phyloP scores from a whole-genome alignment of 2,797 vertebrate genomes.

The Lepus townsendii region DNA sequence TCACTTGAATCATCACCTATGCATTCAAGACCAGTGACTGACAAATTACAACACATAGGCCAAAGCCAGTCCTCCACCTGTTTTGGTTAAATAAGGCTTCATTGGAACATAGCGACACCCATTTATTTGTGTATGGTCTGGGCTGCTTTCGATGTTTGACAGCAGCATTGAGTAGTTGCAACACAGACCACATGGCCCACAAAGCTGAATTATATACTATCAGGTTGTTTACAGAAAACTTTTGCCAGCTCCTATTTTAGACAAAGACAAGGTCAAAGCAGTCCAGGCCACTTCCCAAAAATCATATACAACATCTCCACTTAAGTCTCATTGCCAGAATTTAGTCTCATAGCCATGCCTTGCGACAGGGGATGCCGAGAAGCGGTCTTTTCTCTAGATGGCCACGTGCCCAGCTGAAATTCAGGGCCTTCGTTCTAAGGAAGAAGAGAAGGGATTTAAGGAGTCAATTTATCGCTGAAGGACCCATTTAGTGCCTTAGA shows the following conservation, averaged over 20 bases:
- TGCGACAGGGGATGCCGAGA: neutral
- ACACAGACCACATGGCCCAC: constrained; percentile 32
- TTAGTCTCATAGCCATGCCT: neutral
- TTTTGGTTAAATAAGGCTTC: neutral
- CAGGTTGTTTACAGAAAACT: constrained; percentile 8
- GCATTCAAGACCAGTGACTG: neutral
- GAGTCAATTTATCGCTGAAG: neutral
- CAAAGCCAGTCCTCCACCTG: neutral
- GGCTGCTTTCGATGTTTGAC: constrained; percentile 51
- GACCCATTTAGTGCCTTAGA: neutral
- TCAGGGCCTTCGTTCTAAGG: neutral
- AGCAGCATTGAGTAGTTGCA: neutral
- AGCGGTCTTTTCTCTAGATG: neutral
- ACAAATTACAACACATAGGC: neutral
- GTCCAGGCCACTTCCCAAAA: constrained; percentile 42
- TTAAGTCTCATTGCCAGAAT: neutral
- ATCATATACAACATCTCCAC: constrained; percentile 5
- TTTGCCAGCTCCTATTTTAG: constrained; percentile 8
- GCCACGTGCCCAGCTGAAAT: neutral
- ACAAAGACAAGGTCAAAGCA: constrained; percentile 12
- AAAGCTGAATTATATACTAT: constrained; percentile 58
- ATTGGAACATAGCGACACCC: neutral
- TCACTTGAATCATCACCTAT: neutral
- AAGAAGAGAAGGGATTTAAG: neutral
- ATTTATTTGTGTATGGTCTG: neutral